These are phyloP conservation scores for Cheilosia grossa DNA, from an alignment of 2,888 invertebrate genomes.

Conservation along the genomic window DNA sequence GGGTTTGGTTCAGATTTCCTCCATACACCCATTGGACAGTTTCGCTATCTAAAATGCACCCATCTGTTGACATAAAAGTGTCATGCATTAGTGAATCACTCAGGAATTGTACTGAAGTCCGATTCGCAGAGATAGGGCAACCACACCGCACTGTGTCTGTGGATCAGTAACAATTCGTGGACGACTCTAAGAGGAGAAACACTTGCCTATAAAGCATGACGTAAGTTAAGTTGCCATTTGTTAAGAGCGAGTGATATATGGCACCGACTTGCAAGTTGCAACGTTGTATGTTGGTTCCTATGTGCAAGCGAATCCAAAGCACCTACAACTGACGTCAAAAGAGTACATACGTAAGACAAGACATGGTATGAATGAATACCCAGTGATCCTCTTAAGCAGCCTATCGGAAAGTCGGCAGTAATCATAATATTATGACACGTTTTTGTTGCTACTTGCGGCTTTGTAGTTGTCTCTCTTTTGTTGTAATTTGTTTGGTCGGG, in stretches of 20 bases:
- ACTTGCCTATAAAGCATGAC: slow-evolving; percentile 55
- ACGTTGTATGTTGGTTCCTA: slow-evolving; percentile 28
- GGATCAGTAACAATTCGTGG: slow-evolving; percentile 20
- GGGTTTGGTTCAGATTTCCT: slow-evolving; percentile 49
- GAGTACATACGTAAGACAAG: not conserved
- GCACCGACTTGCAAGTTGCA: slow-evolving; percentile 19
- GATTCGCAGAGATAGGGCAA: slow-evolving; percentile 37
- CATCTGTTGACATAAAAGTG: slow-evolving; percentile 54
- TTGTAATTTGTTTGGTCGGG: not conserved
- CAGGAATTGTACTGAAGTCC: slow-evolving; percentile 39
- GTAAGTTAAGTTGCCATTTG: slow-evolving; percentile 39
- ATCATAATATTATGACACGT: slow-evolving; percentile 39
- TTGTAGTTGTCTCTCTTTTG: slow-evolving; percentile 19
- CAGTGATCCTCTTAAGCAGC: slow-evolving; percentile 50
- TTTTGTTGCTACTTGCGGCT: slow-evolving; percentile 18
- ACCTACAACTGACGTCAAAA: slow-evolving; percentile 56
- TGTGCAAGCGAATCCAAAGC: slow-evolving; percentile 13
- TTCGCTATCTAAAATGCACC: slow-evolving; percentile 3
- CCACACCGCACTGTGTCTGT: slow-evolving; percentile 22
- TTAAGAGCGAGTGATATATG: slow-evolving; percentile 29
- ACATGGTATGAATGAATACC: not conserved
- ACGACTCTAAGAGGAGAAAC: slow-evolving; percentile 29
- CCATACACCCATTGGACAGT: slow-evolving; percentile 8
- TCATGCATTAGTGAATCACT: slow-evolving; percentile 57
- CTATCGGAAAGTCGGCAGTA: slow-evolving; percentile 55